Conservation (phyloP, 2,797 vertebrate species). For the Fundulus diaphanus region DNA sequence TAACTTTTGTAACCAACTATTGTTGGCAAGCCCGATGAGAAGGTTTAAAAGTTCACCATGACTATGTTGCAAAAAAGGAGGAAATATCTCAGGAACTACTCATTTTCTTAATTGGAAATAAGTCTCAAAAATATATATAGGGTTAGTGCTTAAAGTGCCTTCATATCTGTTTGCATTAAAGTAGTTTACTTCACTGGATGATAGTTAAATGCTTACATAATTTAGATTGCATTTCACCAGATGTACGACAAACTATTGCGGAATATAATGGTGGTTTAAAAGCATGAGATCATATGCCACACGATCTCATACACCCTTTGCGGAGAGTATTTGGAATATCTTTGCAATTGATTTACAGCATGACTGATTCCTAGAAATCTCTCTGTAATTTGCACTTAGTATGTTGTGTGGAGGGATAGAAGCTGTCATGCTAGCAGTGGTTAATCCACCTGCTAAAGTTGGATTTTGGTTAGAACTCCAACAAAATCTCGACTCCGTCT, state of each 20-base stretch:
- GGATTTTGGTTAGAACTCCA: slow-evolving; percentile 45
- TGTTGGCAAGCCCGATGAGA: too few relatives aligned
- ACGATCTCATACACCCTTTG: not conserved
- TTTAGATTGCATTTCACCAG: not conserved
- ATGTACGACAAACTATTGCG: not conserved
- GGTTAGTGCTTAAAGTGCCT: not conserved
- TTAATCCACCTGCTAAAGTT: slow-evolving; percentile 41
- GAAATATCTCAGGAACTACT: too few relatives aligned
- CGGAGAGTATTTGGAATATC: slow-evolving; percentile 2
- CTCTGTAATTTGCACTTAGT: slow-evolving; percentile 29
- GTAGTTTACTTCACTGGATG: not conserved
- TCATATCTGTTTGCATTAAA: not conserved
- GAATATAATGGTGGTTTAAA: too few relatives aligned
- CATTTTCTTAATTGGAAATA: too few relatives aligned
- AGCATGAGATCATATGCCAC: not conserved
- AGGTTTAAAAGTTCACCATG: too few relatives aligned
- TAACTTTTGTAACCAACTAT: not conserved
- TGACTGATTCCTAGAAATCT: slow-evolving; percentile 22
- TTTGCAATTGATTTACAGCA: slow-evolving; percentile 43
- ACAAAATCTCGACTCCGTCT: slow-evolving; percentile 32
- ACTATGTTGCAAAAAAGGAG: too few relatives aligned
- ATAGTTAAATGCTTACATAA: not conserved
- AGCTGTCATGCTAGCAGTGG: slow-evolving; percentile 1
- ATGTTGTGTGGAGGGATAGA: not conserved
- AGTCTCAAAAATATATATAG: not conserved